A percentile compares a stretch with the other conserved stretches of the same genome.
Evolutionary conservation across 2,888 invertebrate genomes (phyloP).

Genomic region (Tachina grossa): DNA sequence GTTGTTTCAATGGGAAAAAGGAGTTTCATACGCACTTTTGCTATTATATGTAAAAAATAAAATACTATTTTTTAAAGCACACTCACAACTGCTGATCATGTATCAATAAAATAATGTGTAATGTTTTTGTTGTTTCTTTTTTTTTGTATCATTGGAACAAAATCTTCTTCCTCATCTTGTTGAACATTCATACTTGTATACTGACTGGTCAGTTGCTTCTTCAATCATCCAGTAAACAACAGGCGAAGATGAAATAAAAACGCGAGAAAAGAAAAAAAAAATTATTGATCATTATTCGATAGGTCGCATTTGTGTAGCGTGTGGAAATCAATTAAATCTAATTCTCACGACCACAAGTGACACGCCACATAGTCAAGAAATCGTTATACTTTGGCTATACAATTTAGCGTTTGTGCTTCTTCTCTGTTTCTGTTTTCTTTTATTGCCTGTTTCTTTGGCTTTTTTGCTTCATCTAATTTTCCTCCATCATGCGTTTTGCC

Average conservation of each 20-base stretch:
- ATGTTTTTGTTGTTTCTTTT: conserved; percentile 38
- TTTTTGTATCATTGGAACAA: conserved; percentile 56
- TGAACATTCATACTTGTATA: conserved; percentile 20
- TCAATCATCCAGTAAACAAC: conserved; percentile 51
- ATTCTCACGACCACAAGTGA: conserved; percentile 81
- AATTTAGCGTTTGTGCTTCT: conserved; percentile 60
- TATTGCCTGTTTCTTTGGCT: conserved; percentile 29
- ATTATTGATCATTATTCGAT: conserved; percentile 67
- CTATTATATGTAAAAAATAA: conserved; percentile 35
- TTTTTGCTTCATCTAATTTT: conserved; percentile 42
- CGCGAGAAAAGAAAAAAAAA: conserved; percentile 3
- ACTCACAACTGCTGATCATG: conserved; percentile 57
- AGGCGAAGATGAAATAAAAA: conserved; percentile 1
- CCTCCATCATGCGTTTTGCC: conserved; percentile 58
- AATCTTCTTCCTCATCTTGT: conserved; percentile 63
- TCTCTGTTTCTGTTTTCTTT: conserved; percentile 27
- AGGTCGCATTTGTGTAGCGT: conserved; percentile 76
- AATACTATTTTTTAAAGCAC: conserved; percentile 8
- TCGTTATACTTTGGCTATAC: conserved; percentile 69
- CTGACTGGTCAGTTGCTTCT: conserved; percentile 47
- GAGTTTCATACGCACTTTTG: conserved; percentile 63
- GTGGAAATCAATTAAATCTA: conserved; percentile 82
- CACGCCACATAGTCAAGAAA: conserved; percentile 74
- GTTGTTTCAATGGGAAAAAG: conserved; percentile 29
- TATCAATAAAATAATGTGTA: conserved; percentile 29